Percentiles rank a stretch among this genome's conserved stretches.
Evolutionary conservation across 2,797 vertebrate species (phyloP).

Genomic region (Amblyraja radiata): DNA sequence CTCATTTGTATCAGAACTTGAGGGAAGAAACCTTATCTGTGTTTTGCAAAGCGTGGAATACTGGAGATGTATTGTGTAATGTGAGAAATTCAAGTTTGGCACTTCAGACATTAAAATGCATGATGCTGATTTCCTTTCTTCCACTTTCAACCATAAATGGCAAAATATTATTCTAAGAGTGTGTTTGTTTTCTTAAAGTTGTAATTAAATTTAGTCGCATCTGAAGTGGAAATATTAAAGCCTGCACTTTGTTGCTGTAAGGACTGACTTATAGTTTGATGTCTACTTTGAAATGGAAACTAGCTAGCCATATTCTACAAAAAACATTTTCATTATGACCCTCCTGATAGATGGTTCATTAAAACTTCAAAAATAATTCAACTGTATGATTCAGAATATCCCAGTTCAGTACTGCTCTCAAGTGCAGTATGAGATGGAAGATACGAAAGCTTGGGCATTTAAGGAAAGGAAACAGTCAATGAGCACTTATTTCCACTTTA

Average conservation of each 20-base stretch:
- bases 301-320: background rate
- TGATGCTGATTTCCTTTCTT: background rate
- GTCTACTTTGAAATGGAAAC: background rate
- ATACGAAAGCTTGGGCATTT: background rate
- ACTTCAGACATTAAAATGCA: background rate
- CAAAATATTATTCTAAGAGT: background rate
- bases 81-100: background rate
- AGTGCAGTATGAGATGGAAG: background rate
- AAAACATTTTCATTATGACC: background rate
- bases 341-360: background rate
- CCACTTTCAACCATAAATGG: background rate
- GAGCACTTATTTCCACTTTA: background rate
- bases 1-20: background rate
- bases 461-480: background rate
- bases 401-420: background rate
- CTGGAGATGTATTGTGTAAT: background rate
- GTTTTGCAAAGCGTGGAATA: background rate
- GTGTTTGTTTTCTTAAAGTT: background rate
- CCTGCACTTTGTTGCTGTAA: background rate
- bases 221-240: slow-evolving; percentile 7
- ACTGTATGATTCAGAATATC: background rate
- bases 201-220: background rate
- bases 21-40: background rate
- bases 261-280: background rate
- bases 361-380: background rate